Conservation (phyloP, 2,888 invertebrate genomes). For the Abrostola tripartita region DNA sequence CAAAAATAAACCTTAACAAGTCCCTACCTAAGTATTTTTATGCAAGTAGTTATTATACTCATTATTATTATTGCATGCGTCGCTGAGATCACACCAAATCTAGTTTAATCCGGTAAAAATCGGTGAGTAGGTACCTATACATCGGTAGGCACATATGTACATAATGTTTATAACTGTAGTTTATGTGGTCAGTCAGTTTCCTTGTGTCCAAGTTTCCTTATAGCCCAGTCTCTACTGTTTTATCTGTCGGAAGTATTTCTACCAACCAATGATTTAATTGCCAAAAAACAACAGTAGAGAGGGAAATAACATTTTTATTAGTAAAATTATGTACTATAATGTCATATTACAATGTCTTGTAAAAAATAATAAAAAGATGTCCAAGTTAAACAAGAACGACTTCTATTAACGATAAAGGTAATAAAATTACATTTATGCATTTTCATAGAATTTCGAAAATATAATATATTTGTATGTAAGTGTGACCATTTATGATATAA, state of each 20-base stretch:
- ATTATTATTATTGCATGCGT: not conserved
- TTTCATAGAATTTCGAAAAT: too few species aligned
- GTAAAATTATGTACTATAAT: slow-evolving; percentile 7
- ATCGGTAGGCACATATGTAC: slow-evolving; percentile 1
- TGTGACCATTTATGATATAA: not conserved
- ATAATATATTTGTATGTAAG: not conserved
- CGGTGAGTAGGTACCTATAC: slow-evolving; percentile 16
- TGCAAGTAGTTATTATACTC: too few species aligned
- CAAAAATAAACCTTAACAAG: too few species aligned
- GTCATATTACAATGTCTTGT: not conserved
- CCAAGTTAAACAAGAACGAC: not conserved
- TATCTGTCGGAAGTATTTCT: slow-evolving; percentile 38
- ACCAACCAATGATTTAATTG: slow-evolving; percentile 39
- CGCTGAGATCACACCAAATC: slow-evolving; percentile 4
- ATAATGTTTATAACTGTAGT: slow-evolving; percentile 32
- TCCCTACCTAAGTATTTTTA: too few species aligned
- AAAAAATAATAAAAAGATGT: not conserved
- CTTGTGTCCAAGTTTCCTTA: slow-evolving; percentile 47
- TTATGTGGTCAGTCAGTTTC: slow-evolving; percentile 38
- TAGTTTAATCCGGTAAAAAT: slow-evolving; percentile 19
- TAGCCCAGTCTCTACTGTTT: slow-evolving; percentile 28
- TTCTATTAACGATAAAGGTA: too few species aligned
- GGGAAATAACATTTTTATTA: slow-evolving; percentile 18
- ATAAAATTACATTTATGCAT: too few species aligned
- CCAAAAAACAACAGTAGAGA: slow-evolving; percentile 23